A percentile compares a stretch with the other conserved stretches of the same genome.
Conservation (phyloP, 2,888 invertebrate species). For the Leptogaster cylindrica region DNA sequence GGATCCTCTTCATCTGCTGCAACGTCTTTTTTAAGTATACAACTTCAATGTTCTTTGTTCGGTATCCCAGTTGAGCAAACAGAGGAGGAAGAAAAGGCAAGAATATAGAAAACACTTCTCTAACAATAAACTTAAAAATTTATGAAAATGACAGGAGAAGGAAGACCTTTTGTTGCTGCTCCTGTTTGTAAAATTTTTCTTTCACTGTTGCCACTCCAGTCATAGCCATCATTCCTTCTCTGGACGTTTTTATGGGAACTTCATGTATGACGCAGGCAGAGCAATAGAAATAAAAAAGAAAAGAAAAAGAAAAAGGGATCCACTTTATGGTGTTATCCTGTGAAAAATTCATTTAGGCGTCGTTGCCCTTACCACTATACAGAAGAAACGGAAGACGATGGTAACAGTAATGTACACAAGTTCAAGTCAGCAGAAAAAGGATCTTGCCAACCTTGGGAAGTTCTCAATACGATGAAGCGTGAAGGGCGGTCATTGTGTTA, state of each 20-base stretch:
- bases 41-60: not conserved
- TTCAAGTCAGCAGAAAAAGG: not conserved
- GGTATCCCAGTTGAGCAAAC: not conserved
- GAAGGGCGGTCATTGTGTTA: slow-evolving; percentile 40
- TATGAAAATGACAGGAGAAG: slow-evolving; percentile 40
- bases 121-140: slow-evolving; percentile 42
- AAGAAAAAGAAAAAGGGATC: slow-evolving; percentile 37
- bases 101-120: slow-evolving; percentile 35
- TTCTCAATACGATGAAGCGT: slow-evolving; percentile 27
- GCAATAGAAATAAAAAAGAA: slow-evolving; percentile 35
- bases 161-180: slow-evolving; percentile 35
- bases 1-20: not conserved
- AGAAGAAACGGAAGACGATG: not conserved
- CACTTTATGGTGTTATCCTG: slow-evolving; percentile 41
- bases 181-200: slow-evolving; percentile 35
- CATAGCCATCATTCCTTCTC: slow-evolving; percentile 38
- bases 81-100: not conserved
- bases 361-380: slow-evolving; percentile 21
- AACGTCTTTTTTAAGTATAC: slow-evolving; percentile 1
- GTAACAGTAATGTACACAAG: not conserved
- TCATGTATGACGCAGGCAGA: slow-evolving; percentile 40
- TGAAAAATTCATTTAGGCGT: slow-evolving; percentile 37
- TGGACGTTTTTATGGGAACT: slow-evolving; percentile 37
- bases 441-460: slow-evolving; percentile 26
- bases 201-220: slow-evolving; percentile 40